Conservation (phyloP, 1,140 invertebrate species). For the Pachypeltis micranthus region DNA sequence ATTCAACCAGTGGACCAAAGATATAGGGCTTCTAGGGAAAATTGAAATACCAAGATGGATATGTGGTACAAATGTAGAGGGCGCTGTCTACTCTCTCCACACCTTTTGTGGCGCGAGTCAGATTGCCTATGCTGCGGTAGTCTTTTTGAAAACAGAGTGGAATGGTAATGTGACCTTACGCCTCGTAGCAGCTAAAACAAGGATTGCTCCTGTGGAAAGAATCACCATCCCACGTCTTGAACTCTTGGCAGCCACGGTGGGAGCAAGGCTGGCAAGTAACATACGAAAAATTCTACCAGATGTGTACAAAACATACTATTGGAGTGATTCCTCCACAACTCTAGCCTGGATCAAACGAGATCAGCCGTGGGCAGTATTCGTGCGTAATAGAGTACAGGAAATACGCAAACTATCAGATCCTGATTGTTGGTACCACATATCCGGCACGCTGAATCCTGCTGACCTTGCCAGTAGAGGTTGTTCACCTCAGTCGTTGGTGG, state of each 20-base stretch:
- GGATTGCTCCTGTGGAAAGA: constrained; percentile 30
- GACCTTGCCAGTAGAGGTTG: constrained; percentile 35
- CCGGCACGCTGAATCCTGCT: too few species aligned
- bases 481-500: constrained; percentile 26
- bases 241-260: constrained; percentile 34
- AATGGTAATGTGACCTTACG: constrained; percentile 25
- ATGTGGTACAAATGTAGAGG: too few species aligned
- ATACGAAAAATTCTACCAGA: not conserved
- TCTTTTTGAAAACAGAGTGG: constrained; percentile 26
- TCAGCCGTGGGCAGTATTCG: not conserved
- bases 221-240: constrained; percentile 35
- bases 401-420: not conserved
- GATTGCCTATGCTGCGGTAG: constrained; percentile 28
- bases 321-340: constrained; percentile 6
- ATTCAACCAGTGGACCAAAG: not conserved
- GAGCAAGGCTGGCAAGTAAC: constrained; percentile 23
- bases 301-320: not conserved
- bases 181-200: constrained; percentile 31
- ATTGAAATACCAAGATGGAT: not conserved
- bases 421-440: too few species aligned
- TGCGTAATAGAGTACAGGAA: not conserved
- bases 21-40: not conserved
- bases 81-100: constrained; percentile 23
- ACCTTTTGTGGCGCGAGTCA: constrained; percentile 31
- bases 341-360: not conserved